Conservation (phyloP, 1,140 invertebrate species). For the Drosophila athabasca region DNA sequence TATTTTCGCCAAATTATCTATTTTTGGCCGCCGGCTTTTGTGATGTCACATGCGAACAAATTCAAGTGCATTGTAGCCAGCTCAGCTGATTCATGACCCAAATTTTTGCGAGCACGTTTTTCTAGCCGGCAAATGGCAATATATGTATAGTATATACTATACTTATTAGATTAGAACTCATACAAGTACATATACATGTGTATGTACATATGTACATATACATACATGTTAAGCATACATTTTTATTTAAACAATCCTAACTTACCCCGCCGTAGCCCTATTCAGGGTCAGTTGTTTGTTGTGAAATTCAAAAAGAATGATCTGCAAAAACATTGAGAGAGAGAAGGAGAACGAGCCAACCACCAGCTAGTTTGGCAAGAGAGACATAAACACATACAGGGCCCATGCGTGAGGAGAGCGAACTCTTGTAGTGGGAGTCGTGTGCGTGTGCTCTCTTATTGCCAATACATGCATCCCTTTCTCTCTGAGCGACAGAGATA, state of each 20-base stretch:
- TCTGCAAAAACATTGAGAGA: slow-evolving; percentile 47
- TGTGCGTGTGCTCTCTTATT: slow-evolving; percentile 1
- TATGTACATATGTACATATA: background rate
- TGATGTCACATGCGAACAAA: slow-evolving; percentile 14
- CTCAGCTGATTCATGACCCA: slow-evolving; percentile 57
- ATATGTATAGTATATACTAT: background rate
- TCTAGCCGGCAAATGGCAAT: slow-evolving; percentile 21
- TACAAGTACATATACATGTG: background rate
- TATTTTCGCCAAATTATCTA: background rate
- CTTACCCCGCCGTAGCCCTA: background rate
- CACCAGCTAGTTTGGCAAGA: background rate
- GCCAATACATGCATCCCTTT: slow-evolving; percentile 8
- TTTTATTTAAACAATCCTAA: background rate
- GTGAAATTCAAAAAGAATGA: slow-evolving; percentile 71
- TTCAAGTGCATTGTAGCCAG: slow-evolving; percentile 20
- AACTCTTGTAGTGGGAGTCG: background rate
- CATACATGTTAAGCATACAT: background rate
- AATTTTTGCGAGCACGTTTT: slow-evolving; percentile 37
- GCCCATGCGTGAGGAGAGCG: slow-evolving; percentile 3
- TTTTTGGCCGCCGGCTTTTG: too few species aligned
- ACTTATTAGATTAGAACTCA: background rate
- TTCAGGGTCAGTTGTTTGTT: slow-evolving; percentile 39
- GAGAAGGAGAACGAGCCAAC: too few species aligned
- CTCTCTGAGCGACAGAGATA: slow-evolving; percentile 18
- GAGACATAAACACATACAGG: slow-evolving; percentile 5